Conservation (phyloP, 2,888 invertebrate genomes). For the Standfussiana lucernea region DNA sequence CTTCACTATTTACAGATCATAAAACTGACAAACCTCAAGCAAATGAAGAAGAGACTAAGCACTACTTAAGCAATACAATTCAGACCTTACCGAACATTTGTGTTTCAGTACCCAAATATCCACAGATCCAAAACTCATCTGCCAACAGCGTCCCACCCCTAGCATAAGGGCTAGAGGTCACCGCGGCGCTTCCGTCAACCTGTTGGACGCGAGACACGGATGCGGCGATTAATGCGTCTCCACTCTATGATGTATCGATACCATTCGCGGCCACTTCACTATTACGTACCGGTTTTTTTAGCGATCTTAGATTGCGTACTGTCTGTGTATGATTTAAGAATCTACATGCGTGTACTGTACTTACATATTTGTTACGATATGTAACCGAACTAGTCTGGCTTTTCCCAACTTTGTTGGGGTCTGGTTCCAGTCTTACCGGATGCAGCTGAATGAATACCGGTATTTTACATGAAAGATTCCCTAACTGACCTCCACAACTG, state of each 20-base stretch:
- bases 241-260: constrained; percentile 64
- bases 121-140: not conserved
- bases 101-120: not conserved
- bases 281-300: constrained; percentile 44
- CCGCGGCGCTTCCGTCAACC: constrained; percentile 63
- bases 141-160: constrained; percentile 18
- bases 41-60: not conserved
- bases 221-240: constrained; percentile 66
- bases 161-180: constrained; percentile 51
- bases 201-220: constrained; percentile 59
- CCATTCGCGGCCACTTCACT: constrained; percentile 44
- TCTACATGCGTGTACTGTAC: not conserved
- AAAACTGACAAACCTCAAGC: not conserved
- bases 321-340: constrained; percentile 3
- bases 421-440: not conserved
- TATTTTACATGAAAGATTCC: not conserved
- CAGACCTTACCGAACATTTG: not conserved
- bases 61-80: not conserved
- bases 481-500: not conserved
- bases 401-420: not conserved
- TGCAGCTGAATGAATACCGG: not conserved
- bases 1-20: not conserved
- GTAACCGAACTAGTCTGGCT: not conserved
- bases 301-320: constrained; percentile 23
- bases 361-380: not conserved